phyloP scores from a whole-genome alignment of 2,797 vertebrate genomes.

The Cyprinella venusta region DNA sequence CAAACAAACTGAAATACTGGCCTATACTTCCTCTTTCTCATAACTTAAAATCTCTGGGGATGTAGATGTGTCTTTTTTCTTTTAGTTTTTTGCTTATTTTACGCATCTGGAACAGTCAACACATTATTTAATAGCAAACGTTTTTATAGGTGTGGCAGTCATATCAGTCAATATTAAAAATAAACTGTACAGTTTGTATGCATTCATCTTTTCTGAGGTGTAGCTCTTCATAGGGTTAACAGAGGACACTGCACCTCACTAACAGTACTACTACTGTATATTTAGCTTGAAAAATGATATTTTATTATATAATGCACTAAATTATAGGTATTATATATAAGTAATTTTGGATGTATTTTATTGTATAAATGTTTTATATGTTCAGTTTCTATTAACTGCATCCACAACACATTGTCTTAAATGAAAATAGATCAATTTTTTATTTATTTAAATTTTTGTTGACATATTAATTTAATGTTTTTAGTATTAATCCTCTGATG shows the following conservation, averaged over 20 bases:
- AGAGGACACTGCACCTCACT: neutral
- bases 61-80: constrained; percentile 14
- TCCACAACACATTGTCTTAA: neutral
- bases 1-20: constrained; percentile 25
- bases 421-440: neutral
- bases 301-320: neutral
- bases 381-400: neutral
- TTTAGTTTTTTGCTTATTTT: neutral
- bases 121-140: neutral
- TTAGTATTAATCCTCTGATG: neutral
- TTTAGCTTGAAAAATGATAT: neutral
- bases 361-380: neutral
- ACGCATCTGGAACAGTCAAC: neutral
- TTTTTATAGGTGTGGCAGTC: neutral
- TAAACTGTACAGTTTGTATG: neutral
- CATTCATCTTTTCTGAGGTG: neutral
- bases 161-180: neutral
- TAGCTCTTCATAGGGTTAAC: neutral
- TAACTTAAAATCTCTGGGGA: neutral
- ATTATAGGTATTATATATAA: neutral
- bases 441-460: neutral
- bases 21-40: constrained; percentile 30
- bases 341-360: neutral
- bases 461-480: neutral
- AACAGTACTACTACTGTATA: neutral